These are phyloP conservation scores for Hippocampus barbouri DNA, from an alignment of 2,113 vertebrate species.

Conservation along the genomic window DNA sequence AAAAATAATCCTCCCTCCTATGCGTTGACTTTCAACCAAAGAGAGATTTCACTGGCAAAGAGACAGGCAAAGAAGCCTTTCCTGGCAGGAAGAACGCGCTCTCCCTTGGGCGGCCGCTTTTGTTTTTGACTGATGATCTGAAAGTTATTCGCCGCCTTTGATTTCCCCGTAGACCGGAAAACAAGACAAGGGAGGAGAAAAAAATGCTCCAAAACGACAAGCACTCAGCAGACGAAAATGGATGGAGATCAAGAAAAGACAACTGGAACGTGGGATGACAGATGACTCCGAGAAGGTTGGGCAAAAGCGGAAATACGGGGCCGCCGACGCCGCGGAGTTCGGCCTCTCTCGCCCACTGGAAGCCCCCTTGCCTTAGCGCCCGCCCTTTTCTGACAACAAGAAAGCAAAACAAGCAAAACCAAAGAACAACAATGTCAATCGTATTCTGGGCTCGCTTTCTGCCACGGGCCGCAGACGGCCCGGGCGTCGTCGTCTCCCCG, in stretches of 20 bases:
- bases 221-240: not conserved
- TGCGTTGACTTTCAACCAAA: constrained; percentile 10
- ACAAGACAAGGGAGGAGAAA: not conserved
- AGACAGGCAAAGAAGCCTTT: constrained; percentile 23
- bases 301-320: not conserved
- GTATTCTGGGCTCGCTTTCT: too few relatives aligned
- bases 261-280: constrained; percentile 7
- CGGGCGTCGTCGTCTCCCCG: too few relatives aligned
- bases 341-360: too few relatives aligned
- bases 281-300: constrained; percentile 17
- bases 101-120: constrained; percentile 30
- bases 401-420: constrained; percentile 4
- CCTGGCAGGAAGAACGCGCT: constrained; percentile 23
- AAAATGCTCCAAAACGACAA: too few relatives aligned
- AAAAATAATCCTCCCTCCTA: not conserved
- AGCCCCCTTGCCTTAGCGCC: not conserved
- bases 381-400: too few relatives aligned
- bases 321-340: not conserved
- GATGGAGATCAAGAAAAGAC: not conserved
- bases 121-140: constrained; percentile 29
- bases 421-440: too few relatives aligned
- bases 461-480: too few relatives aligned
- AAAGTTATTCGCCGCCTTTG: constrained; percentile 52
- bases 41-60: constrained; percentile 39
- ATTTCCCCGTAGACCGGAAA: constrained; percentile 40